phyloP scores from a whole-genome alignment of 64 coral and sea anemone genomes.

The Porites lutea region DNA sequence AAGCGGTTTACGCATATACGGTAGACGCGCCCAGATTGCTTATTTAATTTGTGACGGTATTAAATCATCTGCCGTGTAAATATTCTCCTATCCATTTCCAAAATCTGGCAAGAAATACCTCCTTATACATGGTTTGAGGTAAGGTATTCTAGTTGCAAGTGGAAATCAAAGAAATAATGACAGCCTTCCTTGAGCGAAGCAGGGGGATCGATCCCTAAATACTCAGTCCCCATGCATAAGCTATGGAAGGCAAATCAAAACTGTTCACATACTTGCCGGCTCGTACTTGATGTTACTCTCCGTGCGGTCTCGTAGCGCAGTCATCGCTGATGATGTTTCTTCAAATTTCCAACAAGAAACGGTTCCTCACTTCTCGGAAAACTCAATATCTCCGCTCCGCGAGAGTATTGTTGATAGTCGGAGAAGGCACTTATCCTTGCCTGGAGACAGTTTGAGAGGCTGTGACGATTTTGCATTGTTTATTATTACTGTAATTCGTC shows the following conservation, averaged over 20 bases:
- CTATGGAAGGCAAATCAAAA: not conserved
- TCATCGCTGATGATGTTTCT: not conserved
- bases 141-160: not conserved
- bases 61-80: not conserved
- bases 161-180: not conserved
- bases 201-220: not conserved
- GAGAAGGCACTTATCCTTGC: not conserved
- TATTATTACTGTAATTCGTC: not conserved
- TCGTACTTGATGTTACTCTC: constrained; percentile 73
- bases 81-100: not conserved
- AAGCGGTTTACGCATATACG: not conserved
- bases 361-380: not conserved
- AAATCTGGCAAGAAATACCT: not conserved
- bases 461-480: not conserved
- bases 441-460: not conserved
- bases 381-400: not conserved
- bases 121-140: not conserved
- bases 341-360: not conserved
- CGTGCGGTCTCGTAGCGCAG: constrained; percentile 31
- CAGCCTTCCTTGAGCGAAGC: not conserved
- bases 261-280: constrained; percentile 60
- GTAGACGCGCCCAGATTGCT: not conserved
- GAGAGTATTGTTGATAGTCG: not conserved
- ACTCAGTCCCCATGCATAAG: not conserved
- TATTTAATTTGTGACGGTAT: not conserved